Evolutionary conservation across 2,113 vertebrate genomes (phyloP).

Genomic region (Trichomycterus rosablanca): DNA sequence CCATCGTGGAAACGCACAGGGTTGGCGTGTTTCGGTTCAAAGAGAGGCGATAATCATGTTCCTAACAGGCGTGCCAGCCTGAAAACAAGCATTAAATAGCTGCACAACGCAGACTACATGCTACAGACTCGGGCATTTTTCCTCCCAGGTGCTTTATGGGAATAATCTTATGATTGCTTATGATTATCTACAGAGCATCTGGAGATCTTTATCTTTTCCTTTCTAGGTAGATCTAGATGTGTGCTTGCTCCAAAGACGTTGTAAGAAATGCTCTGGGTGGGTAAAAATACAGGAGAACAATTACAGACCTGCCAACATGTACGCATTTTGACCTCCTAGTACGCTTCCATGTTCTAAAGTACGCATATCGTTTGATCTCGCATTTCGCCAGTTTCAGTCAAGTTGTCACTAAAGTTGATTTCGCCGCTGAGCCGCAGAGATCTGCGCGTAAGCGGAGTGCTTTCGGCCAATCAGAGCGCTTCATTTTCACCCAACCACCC

Average conservation of each 20-base stretch:
- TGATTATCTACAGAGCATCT: slow-evolving; percentile 34
- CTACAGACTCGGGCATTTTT: slow-evolving; percentile 9
- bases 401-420: no score
- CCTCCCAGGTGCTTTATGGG: slow-evolving; percentile 16
- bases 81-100: slow-evolving; percentile 41
- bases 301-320: no score
- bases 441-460: no score
- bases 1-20: slow-evolving; percentile 13
- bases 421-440: no score
- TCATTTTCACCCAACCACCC: no score
- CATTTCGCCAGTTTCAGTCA: no score
- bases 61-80: slow-evolving; percentile 23
- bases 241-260: slow-evolving; percentile 15
- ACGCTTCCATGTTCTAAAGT: no score
- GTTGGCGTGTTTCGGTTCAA: slow-evolving; percentile 33
- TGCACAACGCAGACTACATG: slow-evolving; percentile 26
- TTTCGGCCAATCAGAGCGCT: no score
- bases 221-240: slow-evolving; percentile 7
- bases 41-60: slow-evolving; percentile 29
- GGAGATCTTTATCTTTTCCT: slow-evolving; percentile 21
- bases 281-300: no score
- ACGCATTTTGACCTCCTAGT: no score
- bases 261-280: neutral
- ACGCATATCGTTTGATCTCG: no score
- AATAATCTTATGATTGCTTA: slow-evolving; percentile 27